Conservation (phyloP, 1,140 invertebrate species). For the Colletes gigas region DNA sequence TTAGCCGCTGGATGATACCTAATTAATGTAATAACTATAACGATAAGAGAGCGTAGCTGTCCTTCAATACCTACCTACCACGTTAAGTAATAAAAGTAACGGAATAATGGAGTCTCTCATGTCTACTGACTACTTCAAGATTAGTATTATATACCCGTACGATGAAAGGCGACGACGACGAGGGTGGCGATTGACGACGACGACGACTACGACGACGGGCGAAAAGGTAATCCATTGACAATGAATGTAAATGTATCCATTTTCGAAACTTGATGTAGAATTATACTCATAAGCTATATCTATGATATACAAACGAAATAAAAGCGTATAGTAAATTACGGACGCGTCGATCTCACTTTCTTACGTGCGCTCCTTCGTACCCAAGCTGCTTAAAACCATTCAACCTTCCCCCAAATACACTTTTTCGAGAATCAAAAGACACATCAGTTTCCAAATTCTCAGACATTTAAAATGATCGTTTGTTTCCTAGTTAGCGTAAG, state of each 20-base stretch:
- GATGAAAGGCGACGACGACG: constrained; percentile 57
- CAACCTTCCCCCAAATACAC: neutral
- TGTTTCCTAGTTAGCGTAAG: too few species aligned
- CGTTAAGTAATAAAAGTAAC: constrained; percentile 77
- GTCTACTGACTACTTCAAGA: constrained; percentile 79
- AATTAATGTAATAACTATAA: constrained; percentile 80
- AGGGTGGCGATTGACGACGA: constrained; percentile 54
- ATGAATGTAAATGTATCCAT: constrained; percentile 83
- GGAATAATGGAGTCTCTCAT: constrained; percentile 73
- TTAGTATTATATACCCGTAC: constrained; percentile 74
- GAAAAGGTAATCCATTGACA: constrained; percentile 80
- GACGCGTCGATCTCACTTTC: constrained; percentile 7
- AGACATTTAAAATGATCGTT: too few species aligned
- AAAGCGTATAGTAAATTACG: constrained; percentile 80
- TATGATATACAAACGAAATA: constrained; percentile 81
- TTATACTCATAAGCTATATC: constrained; percentile 82
- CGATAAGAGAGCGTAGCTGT: constrained; percentile 78
- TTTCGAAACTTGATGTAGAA: constrained; percentile 82
- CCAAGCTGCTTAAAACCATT: neutral
- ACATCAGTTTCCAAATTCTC: too few species aligned
- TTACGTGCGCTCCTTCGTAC: too few species aligned
- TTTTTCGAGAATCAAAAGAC: neutral
- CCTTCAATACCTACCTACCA: constrained; percentile 79
- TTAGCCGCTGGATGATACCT: constrained; percentile 74
- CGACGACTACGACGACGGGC: constrained; percentile 31